Conservation (phyloP, 2,888 invertebrate species). For the Allygus modestus region DNA sequence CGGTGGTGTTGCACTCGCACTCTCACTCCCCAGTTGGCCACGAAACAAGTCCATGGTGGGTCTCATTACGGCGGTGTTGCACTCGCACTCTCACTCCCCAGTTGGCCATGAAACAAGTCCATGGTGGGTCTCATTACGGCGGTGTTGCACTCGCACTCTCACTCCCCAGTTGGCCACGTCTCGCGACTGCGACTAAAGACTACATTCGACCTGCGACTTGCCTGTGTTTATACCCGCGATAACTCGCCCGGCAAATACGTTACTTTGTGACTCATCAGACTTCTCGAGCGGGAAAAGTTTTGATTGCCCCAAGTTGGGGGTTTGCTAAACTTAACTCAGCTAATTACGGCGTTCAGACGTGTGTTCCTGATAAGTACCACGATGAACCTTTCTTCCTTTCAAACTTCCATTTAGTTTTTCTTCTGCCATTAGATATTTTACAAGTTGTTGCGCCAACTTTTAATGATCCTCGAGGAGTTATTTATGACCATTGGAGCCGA, state of each 20-base stretch:
- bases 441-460: constrained; percentile 25
- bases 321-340: constrained; percentile 48
- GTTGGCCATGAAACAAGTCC: too few relatives aligned
- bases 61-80: too few relatives aligned
- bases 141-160: neutral
- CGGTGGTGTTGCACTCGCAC: too few relatives aligned
- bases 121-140: neutral
- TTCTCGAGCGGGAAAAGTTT: constrained; percentile 45
- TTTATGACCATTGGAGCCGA: neutral
- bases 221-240: neutral
- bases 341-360: constrained; percentile 47
- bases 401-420: constrained; percentile 52
- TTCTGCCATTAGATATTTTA: constrained; percentile 42
- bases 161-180: neutral
- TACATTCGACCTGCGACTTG: neutral
- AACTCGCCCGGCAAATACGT: neutral
- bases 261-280: constrained; percentile 50
- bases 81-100: too few relatives aligned
- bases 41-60: too few relatives aligned
- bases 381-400: constrained; percentile 54
- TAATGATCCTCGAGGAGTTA: constrained; percentile 43
- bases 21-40: too few relatives aligned
- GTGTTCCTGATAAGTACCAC: constrained; percentile 53
- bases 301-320: constrained; percentile 51
- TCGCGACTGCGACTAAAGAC: neutral